A percentile compares a stretch with the other conserved stretches of the same genome.
These are phyloP conservation scores for Dermochelys coriacea DNA, from an alignment of 2,797 vertebrate genomes.

Conservation along the genomic window DNA sequence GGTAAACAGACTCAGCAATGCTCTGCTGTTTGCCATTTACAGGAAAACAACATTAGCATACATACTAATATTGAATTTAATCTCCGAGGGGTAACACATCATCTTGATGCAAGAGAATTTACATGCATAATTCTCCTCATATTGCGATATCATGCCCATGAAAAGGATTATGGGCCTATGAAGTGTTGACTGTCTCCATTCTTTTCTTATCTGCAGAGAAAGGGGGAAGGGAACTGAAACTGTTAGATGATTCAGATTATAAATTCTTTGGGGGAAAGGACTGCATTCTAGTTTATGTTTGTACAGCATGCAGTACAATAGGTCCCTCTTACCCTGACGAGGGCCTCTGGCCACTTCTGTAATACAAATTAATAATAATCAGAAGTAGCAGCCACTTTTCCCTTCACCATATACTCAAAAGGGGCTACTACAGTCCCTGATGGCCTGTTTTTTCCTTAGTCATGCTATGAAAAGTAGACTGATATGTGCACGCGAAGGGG, in stretches of 20 bases:
- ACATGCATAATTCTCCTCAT: background rate
- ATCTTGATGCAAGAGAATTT: background rate
- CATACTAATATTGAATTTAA: background rate
- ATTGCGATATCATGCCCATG: background rate
- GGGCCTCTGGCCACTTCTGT: background rate
- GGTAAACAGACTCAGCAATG: background rate
- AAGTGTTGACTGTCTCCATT: background rate
- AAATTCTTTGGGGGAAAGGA: background rate
- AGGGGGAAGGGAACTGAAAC: background rate
- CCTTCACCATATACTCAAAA: background rate
- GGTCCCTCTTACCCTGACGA: background rate
- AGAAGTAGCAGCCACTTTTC: background rate
- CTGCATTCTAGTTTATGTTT: background rate
- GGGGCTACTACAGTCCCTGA: background rate
- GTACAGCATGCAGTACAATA: background rate
- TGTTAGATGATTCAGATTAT: background rate
- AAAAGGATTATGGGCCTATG: background rate
- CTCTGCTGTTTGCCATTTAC: background rate
- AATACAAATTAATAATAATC: conserved; percentile 16
- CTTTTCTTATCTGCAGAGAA: background rate
- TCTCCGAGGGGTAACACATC: background rate
- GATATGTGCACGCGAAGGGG: no score
- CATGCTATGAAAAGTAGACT: background rate
- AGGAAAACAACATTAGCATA: rapidly evolving
- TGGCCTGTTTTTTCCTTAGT: background rate